A percentile compares a stretch with the other conserved stretches of the same genome.
phyloP scores from a whole-genome alignment of 1,140 invertebrate genomes.

The Lithobius niger region DNA sequence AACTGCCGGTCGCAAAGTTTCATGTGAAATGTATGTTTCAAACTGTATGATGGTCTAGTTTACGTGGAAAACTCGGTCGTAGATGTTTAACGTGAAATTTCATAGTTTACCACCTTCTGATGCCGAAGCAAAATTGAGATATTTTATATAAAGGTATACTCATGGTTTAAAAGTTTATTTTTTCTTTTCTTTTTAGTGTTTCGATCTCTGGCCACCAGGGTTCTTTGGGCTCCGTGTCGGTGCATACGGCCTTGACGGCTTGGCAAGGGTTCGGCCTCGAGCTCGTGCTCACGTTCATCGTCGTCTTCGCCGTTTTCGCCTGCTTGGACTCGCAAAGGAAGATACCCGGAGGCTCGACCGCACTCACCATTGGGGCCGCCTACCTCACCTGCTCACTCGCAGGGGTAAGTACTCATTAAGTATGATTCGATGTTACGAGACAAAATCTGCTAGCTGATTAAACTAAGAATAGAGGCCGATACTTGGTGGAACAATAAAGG shows the following conservation, averaged over 20 bases:
- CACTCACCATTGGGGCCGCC: constrained; percentile 52
- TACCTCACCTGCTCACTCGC: constrained; percentile 77
- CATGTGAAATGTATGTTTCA: too few relatives aligned
- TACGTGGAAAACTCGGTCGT: too few relatives aligned
- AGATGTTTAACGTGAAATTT: too few relatives aligned
- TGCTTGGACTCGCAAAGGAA: constrained; percentile 31
- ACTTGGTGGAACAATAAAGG: too few relatives aligned
- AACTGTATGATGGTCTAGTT: too few relatives aligned
- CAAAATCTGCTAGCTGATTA: too few relatives aligned
- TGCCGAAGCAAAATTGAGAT: background rate
- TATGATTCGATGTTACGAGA: too few relatives aligned
- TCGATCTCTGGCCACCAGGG: constrained; percentile 45
- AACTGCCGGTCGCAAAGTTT: too few relatives aligned
- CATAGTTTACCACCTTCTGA: too few relatives aligned
- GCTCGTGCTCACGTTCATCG: constrained; percentile 63
- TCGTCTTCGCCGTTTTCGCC: constrained; percentile 56
- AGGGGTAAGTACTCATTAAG: constrained; percentile 69
- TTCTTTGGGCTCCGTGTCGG: constrained; percentile 41
- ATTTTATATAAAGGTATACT: background rate
- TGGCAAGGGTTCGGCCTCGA: constrained; percentile 71
- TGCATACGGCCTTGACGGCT: constrained; percentile 34
- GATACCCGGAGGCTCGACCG: constrained; percentile 26
- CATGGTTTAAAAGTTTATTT: background rate
- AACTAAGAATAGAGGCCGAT: too few relatives aligned
- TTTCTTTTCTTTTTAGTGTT: constrained; percentile 39